Evolutionary conservation across 2,797 vertebrate species (phyloP), one percentile per base, ranked within the genome.

Genomic region (Neosilurus hyrtlii): DNA sequence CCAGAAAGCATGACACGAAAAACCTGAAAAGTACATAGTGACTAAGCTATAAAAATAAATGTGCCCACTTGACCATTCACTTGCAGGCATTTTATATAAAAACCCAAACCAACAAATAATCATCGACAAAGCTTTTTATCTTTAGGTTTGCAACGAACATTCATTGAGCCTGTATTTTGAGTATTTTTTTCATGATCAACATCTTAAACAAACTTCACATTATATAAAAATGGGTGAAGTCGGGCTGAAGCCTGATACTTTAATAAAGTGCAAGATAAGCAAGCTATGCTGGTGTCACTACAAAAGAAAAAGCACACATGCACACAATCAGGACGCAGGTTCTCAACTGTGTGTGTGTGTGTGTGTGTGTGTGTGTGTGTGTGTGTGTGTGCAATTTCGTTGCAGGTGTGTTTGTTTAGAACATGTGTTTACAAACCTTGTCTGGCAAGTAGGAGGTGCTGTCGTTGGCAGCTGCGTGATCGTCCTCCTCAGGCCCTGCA

Each of bases 401-500:
- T 72, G 70, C 22, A 20, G 26, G 52, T 74, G 52, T 57, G 52
- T 35, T 24, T 79, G 78, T 85, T 72, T 24, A 79, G 51, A 30
- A 67, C 82, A 15, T 5, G 2, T 4, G 22, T 76, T 81, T 56
- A 81, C 90, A 85, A 35, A 95, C 95, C 92, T 93, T 93, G 70
- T 92, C 92, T 49, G 90, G 84, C 77, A 87, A 74, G 81, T 87
- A 93, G 62, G 93, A 86, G 7, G 88, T 82, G 84, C 87, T 90
- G 82, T 94, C 93, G 15, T 93, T 92, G 81, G 92, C 92, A 67
- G 92, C 91, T 0, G 89, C 90, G 70, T 92, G 92, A 18, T 95
- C 94, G 24, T 94, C 93, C 20, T 95, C 94, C 37, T 94, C 93
- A 0, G 88, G 88, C 70, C 86, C 90, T 11, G 90, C 88, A 77